Conservation (phyloP, 2,113 vertebrate species). For the Forbesichthys papilliferus region DNA sequence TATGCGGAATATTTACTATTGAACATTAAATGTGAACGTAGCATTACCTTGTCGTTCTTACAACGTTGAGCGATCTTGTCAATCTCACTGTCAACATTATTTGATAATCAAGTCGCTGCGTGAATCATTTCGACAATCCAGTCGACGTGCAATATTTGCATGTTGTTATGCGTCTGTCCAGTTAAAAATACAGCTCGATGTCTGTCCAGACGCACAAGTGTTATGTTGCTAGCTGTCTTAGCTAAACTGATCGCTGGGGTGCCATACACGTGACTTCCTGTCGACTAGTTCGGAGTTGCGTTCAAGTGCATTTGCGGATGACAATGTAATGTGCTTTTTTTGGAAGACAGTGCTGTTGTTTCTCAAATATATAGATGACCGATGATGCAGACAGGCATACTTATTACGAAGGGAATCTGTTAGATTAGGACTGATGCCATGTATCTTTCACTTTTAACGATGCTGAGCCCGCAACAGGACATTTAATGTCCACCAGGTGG, state of each 20-base stretch:
- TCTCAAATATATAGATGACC: too few relatives aligned
- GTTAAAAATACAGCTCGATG: too few relatives aligned
- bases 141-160: neutral
- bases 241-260: neutral
- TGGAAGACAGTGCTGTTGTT: too few relatives aligned
- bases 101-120: neutral
- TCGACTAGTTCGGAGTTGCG: conserved; percentile 28
- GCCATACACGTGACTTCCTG: conserved; percentile 45
- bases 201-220: neutral
- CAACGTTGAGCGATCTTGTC: conserved; percentile 23
- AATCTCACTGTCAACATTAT: conserved; percentile 13
- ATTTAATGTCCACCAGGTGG: too few relatives aligned
- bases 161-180: neutral
- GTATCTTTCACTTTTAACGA: too few relatives aligned
- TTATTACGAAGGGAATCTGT: too few relatives aligned
- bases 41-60: conserved; percentile 49
- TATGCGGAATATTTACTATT: neutral
- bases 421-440: too few relatives aligned
- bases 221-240: conserved; percentile 26
- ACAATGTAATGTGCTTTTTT: too few relatives aligned
- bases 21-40: conserved; percentile 2
- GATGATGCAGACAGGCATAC: too few relatives aligned
- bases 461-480: too few relatives aligned
- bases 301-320: conserved; percentile 14
- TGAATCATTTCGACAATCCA: conserved; percentile 1